Conservation (phyloP, 2,797 vertebrate species). For the Myoxocephalus aenaeus region DNA sequence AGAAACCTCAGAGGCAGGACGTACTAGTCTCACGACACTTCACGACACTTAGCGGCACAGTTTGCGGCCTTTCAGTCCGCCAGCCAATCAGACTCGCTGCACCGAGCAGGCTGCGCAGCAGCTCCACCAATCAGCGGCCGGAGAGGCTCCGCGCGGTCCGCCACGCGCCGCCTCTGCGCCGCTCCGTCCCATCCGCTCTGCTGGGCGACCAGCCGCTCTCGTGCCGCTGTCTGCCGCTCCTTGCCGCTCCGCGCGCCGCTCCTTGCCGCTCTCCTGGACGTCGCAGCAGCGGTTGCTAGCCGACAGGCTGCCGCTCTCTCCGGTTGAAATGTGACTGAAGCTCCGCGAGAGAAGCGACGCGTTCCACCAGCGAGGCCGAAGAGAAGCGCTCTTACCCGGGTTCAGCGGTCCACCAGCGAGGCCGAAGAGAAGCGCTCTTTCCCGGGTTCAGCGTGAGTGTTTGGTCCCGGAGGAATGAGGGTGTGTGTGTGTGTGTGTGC, state of each 20-base stretch:
- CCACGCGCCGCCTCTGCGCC: constrained; percentile 18
- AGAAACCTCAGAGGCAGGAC: background rate
- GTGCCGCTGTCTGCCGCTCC: background rate
- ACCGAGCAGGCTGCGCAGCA: constrained; percentile 54
- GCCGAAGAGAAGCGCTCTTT: too few relatives aligned
- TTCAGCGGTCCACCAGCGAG: too few relatives aligned
- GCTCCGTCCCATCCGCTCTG: constrained; percentile 21
- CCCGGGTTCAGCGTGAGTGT: too few relatives aligned
- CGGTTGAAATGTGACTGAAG: constrained; percentile 74
- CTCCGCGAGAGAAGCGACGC: constrained; percentile 60
- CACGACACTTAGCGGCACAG: constrained; percentile 42
- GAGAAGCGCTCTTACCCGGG: too few relatives aligned
- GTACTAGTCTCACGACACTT: constrained; percentile 7
- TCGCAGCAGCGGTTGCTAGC: constrained; percentile 51
- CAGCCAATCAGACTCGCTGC: constrained; percentile 55
- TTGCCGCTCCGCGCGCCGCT: background rate
- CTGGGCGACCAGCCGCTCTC: background rate
- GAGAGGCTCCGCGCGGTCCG: background rate
- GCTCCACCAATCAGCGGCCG: constrained; percentile 42
- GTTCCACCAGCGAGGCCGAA: too few relatives aligned
- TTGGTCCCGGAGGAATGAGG: too few relatives aligned
- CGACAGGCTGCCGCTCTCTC: constrained; percentile 57
- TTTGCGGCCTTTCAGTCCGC: constrained; percentile 19
- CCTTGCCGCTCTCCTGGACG: background rate
- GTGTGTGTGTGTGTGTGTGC: background rate